These are phyloP conservation scores for Oscheius onirici DNA, from an alignment of 2,888 invertebrate species.

Conservation along the genomic window DNA sequence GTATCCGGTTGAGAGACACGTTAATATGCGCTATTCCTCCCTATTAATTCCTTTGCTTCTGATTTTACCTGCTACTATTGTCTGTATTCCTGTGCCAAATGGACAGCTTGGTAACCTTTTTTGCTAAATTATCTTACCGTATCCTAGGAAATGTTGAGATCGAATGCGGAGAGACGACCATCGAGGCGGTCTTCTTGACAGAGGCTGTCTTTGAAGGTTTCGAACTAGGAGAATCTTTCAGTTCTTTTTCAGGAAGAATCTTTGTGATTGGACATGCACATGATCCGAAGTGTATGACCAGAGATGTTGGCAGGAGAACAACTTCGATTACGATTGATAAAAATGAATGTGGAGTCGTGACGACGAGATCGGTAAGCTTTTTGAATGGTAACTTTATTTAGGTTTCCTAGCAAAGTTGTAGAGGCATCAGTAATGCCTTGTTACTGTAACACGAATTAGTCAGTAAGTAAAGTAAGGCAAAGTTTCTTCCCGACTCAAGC, in stretches of 20 bases:
- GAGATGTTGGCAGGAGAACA: conserved; percentile 63
- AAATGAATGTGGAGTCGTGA: conserved; percentile 68
- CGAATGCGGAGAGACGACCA: conserved; percentile 69
- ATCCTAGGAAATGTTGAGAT: conserved; percentile 68
- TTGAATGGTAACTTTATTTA: too few species aligned
- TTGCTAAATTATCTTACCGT: neutral
- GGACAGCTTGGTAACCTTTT: conserved; percentile 54
- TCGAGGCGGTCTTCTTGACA: conserved; percentile 69
- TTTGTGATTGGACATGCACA: conserved; percentile 70
- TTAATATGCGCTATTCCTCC: conserved; percentile 22
- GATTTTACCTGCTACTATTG: neutral
- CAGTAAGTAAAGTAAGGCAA: too few species aligned
- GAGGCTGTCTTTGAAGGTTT: conserved; percentile 59
- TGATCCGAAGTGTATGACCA: conserved; percentile 64
- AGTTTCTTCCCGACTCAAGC: too few species aligned
- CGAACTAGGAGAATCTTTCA: neutral
- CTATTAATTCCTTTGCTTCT: conserved; percentile 3
- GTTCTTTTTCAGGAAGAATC: conserved; percentile 59
- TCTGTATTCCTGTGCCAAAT: conserved; percentile 60
- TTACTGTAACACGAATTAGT: too few species aligned
- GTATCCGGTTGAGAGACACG: conserved; percentile 25
- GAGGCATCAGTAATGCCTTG: too few species aligned
- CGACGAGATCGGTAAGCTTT: conserved; percentile 59
- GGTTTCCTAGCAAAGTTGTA: too few species aligned
- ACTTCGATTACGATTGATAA: conserved; percentile 66